Evolutionary conservation across 2,113 vertebrate genomes (phyloP), one percentile per base, ranked within the genome.

Genomic region (Gavialis gangeticus): DNA sequence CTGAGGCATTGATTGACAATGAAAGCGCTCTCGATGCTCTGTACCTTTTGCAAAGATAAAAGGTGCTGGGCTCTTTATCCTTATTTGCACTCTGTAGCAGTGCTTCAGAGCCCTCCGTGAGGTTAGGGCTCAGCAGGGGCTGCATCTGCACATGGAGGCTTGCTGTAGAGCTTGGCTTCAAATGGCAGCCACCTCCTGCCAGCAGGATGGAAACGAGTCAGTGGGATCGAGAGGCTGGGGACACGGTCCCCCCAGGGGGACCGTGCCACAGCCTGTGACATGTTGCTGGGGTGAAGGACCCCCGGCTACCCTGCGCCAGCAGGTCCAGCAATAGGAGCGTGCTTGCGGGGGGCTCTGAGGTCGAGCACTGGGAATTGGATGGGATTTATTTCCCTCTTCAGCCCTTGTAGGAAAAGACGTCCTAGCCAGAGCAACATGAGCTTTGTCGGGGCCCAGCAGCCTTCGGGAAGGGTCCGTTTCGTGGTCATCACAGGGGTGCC

Each of bases 161-260:
- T 88, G 79, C 25, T 89, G 91, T 77, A 1, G 18, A 87, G 82
- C 69, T 15, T 46, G 1, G 1, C 90, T 89, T 76, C 91, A 79
- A 46, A 46, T 9, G 46, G 46, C 46, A 46, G 46, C 46, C 46
- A 7, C 46, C 46, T 46, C 12, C 12, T 1, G 25, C 5, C 62
- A 63, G 62, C 13, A 27, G 17, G 34, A 56, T 76, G 58, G 21
- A 0, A 6, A 1, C 1, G 67, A 2, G 58, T 78, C 73, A 30
- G 88, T 95, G 94, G 94, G 92, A 94, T 46, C 9, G 91, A 92
- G 80, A 80, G 81, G 80, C 84, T 60, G 14, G 28, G 4, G 17
- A 19, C 9, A 10, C 14, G 62, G 28, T 6, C n/a, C 63, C 25
- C 63, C 3, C 2, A n/a, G 66, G 66, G n/a, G n/a, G 64, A 10